Conservation (phyloP, 1,140 invertebrate genomes). For the Drosophila erecta region DNA sequence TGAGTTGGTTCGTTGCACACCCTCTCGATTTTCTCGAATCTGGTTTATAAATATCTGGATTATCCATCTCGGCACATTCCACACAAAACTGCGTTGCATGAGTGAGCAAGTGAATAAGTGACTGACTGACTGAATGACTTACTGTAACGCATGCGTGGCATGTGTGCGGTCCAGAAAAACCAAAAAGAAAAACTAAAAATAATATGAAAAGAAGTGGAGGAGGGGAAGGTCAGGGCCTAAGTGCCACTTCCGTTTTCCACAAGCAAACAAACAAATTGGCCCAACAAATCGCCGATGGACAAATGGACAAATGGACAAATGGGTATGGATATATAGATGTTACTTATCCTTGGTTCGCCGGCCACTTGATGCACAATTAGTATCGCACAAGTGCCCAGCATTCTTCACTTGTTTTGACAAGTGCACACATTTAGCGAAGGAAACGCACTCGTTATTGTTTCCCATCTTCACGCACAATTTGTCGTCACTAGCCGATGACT, state of each 20-base stretch:
- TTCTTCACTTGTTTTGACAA: slow-evolving; percentile 73
- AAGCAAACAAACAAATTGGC: slow-evolving; percentile 26
- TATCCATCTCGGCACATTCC: slow-evolving; percentile 23
- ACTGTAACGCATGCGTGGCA: slow-evolving; percentile 41
- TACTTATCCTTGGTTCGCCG: slow-evolving; percentile 25
- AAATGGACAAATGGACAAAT: slow-evolving; percentile 29
- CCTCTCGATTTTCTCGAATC: too few relatives aligned
- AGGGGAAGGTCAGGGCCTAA: slow-evolving; percentile 28
- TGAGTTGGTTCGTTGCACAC: neutral
- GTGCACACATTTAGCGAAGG: slow-evolving; percentile 44
- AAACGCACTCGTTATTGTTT: slow-evolving; percentile 27
- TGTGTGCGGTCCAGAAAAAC: slow-evolving; percentile 36
- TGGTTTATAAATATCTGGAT: slow-evolving; percentile 41
- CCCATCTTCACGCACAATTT: slow-evolving; percentile 81
- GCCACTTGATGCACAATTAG: slow-evolving; percentile 60
- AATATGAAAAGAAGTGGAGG: neutral
- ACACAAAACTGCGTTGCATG: slow-evolving; percentile 24
- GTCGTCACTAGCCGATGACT: slow-evolving; percentile 83
- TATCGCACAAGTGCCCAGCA: slow-evolving; percentile 48
- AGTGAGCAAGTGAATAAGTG: neutral
- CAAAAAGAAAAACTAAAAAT: neutral
- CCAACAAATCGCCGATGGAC: slow-evolving; percentile 27
- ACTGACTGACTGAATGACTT: slow-evolving; percentile 10
- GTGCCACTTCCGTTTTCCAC: slow-evolving; percentile 53
- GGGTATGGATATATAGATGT: slow-evolving; percentile 2